Evolutionary conservation across 2,113 vertebrate genomes (phyloP).

Genomic region (Forbesichthys agassizii): DNA sequence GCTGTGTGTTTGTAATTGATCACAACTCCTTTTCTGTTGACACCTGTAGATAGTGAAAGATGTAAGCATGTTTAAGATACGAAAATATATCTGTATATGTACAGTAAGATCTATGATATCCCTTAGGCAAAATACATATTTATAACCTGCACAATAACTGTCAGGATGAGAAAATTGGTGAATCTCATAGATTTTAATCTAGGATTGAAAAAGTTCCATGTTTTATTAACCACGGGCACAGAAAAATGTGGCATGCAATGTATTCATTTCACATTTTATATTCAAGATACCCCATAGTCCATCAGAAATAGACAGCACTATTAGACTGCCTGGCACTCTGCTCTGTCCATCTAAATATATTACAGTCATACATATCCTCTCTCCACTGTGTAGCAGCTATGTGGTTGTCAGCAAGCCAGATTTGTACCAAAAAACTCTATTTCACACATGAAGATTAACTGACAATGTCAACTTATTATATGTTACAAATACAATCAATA

Average conservation of each 20-base stretch:
- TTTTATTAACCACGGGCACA: neutral
- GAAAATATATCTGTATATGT: no score
- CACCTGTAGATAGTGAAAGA: no score
- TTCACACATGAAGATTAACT: neutral
- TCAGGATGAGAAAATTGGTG: no score
- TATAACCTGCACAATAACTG: no score
- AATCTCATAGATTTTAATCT: no score
- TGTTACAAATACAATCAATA: neutral
- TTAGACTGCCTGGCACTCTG: neutral
- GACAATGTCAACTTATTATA: neutral
- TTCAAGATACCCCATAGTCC: neutral
- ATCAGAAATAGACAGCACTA: neutral
- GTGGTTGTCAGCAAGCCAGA: neutral
- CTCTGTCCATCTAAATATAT: neutral
- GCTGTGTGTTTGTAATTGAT: no score
- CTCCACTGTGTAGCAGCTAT: neutral
- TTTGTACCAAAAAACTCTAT: neutral
- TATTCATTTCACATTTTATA: neutral
- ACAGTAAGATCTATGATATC: no score
- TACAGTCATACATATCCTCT: neutral
- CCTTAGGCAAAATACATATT: no score
- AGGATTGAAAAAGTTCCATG: no score
- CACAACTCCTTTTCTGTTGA: no score
- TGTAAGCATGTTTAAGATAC: no score
- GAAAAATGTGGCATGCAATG: neutral